Evolutionary conservation across 2,888 invertebrate species (phyloP).

Genomic region (Chymomyza caudatula): DNA sequence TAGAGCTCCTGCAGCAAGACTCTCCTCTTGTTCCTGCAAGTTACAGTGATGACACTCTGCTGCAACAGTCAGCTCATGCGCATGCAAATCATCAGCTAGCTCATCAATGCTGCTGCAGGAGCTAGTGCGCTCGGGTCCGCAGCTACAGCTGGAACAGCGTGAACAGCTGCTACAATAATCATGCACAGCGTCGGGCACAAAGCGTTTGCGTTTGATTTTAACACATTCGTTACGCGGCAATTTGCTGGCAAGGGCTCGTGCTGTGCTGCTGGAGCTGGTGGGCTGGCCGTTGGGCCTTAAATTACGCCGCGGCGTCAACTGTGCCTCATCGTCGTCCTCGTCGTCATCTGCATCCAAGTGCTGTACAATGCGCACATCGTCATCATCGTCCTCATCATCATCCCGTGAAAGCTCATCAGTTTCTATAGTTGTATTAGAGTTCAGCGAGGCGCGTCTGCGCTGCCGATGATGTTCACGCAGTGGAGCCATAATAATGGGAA

Average conservation of each 20-base stretch:
- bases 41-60: slow-evolving; percentile 67
- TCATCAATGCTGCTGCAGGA: slow-evolving; percentile 72
- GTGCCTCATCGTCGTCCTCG: slow-evolving; percentile 43
- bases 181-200: slow-evolving; percentile 58
- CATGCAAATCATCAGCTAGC: slow-evolving; percentile 45
- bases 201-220: slow-evolving; percentile 73
- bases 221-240: slow-evolving; percentile 68
- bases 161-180: slow-evolving; percentile 73
- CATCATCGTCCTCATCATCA: slow-evolving; percentile 36
- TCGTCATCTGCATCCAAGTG: slow-evolving; percentile 24
- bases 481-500: slow-evolving; percentile 65
- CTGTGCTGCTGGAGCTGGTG: slow-evolving; percentile 54
- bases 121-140: slow-evolving; percentile 59
- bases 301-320: slow-evolving; percentile 35
- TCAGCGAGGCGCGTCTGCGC: slow-evolving; percentile 53
- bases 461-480: slow-evolving; percentile 52
- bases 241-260: slow-evolving; percentile 42
- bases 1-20: slow-evolving; percentile 25
- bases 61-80: slow-evolving; percentile 57
- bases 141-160: slow-evolving; percentile 72
- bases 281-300: background rate
- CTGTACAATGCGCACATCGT: slow-evolving; percentile 54
- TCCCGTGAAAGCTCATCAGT: slow-evolving; percentile 69
- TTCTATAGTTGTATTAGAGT: slow-evolving; percentile 70
- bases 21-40: slow-evolving; percentile 30